These are phyloP conservation scores for Cephus rjabovi DNA, from an alignment of 2,888 invertebrate species.

Conservation along the genomic window DNA sequence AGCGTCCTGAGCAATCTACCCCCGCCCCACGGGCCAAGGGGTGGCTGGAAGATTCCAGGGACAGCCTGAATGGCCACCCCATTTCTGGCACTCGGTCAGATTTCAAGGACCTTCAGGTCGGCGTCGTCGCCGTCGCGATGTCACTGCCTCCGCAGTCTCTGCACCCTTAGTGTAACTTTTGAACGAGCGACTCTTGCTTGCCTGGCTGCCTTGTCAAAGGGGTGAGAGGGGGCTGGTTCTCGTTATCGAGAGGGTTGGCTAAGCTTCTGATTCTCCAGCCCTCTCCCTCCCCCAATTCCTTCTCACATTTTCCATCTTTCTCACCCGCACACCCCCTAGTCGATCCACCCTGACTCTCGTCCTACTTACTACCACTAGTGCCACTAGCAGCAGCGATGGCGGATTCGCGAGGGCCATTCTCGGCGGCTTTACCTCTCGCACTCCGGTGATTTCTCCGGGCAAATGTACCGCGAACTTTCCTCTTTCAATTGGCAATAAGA, in stretches of 20 bases:
- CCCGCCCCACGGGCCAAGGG: background rate
- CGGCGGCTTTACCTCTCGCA: slow-evolving; percentile 41
- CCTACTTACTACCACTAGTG: background rate
- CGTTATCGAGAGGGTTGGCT: background rate
- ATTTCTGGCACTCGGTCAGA: background rate
- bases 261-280: background rate
- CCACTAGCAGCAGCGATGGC: slow-evolving; percentile 28
- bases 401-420: slow-evolving; percentile 42
- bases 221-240: background rate
- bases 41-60: background rate
- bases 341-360: background rate
- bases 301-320: slow-evolving; percentile 7
- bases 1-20: background rate
- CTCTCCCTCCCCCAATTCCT: background rate
- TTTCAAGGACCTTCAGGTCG: background rate
- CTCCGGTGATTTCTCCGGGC: slow-evolving; percentile 53
- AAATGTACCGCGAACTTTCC: slow-evolving; percentile 63
- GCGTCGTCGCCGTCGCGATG: background rate
- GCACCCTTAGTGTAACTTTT: background rate
- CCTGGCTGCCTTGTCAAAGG: background rate
- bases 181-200: background rate
- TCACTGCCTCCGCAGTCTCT: background rate
- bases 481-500: slow-evolving; percentile 64
- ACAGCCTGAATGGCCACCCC: background rate
- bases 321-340: background rate